Conservation (phyloP, 2,888 invertebrate genomes). For the Bombylius discolor region DNA sequence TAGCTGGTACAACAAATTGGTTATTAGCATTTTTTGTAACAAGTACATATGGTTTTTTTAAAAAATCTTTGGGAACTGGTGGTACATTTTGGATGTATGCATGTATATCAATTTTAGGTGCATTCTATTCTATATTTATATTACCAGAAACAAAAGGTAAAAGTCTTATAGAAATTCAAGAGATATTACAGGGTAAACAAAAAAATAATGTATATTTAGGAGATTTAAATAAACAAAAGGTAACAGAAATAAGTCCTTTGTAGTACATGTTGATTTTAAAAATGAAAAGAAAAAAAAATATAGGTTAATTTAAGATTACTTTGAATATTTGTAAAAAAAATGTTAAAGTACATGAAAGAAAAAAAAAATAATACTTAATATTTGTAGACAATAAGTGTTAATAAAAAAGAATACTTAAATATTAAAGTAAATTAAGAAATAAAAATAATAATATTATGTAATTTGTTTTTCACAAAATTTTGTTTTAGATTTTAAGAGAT, state of each 20-base stretch:
- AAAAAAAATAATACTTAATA: no score
- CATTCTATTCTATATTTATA: slow-evolving; percentile 72
- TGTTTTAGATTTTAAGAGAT: no score
- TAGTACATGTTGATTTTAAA: no score
- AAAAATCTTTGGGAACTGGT: slow-evolving; percentile 38
- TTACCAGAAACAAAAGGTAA: slow-evolving; percentile 87
- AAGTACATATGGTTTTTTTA: neutral
- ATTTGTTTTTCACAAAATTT: no score
- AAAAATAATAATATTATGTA: no score
- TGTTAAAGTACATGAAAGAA: no score
- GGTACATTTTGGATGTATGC: slow-evolving; percentile 86
- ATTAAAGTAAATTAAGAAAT: no score
- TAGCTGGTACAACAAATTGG: slow-evolving; percentile 76
- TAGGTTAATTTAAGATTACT: no score
- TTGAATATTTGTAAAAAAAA: no score
- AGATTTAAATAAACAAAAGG: neutral
- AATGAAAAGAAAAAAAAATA: no score
- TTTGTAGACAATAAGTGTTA: no score
- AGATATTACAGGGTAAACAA: neutral
- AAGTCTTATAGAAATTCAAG: slow-evolving; percentile 66
- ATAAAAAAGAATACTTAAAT: no score
- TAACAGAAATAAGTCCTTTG: neutral
- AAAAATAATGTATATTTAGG: neutral
- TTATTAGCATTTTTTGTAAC: slow-evolving; percentile 60
- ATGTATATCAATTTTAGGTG: slow-evolving; percentile 62